Base-by-base conservation (phyloP, 2,797 vertebrate species). In the Pangasius larnaudii region DNA sequence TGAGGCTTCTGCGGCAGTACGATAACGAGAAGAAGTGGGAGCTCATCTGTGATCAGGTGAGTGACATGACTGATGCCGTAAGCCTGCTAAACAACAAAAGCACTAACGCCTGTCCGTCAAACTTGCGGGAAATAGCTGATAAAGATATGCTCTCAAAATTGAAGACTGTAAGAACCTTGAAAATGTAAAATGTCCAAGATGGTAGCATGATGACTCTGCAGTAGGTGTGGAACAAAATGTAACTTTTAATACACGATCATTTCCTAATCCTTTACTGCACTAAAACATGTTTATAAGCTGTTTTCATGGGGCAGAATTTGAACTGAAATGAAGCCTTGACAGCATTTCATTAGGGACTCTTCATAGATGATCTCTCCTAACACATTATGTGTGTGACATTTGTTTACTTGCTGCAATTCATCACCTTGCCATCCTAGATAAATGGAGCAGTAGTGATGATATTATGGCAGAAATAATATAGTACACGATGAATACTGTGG, bases 1-100 rank as follows among this genome's bases (percentile, higher is more conserved):
- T 98, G 85, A 97, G 98, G 90, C 94, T 99, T 61, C 95, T 99
- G 86, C 96, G 98, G 27, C 99, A 99, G 91, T 99, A 99, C 49
- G 98, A 99, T 95, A 99, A 97, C 8, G 98, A 99, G 94, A 99
- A 99, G 94, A 99, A 99, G 93, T 99, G 98, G 98, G 98, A 99
- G 94, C 96, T 99, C 75, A 99, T 99, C 92, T 99, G 98, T 89
- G 98, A 99, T 92, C 98, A 99, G 98, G 98, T 99, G 92, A 84
- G 94, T 87, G 59, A 61, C 80, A 27, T 2, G 67, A 33, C 36
- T 84, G 36, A 46, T 33, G 19, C 49, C 16, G 1, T 2, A 1
- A 49, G 22, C 8, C 36, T 46, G 46, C 49, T 27, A 1, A 81
- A 58, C 36, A 36, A 56, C 78, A 81, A 30, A 72, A 27, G 14